Base-by-base conservation (phyloP, 2,113 vertebrate genomes). In the Argyrosomus japonicus region DNA sequence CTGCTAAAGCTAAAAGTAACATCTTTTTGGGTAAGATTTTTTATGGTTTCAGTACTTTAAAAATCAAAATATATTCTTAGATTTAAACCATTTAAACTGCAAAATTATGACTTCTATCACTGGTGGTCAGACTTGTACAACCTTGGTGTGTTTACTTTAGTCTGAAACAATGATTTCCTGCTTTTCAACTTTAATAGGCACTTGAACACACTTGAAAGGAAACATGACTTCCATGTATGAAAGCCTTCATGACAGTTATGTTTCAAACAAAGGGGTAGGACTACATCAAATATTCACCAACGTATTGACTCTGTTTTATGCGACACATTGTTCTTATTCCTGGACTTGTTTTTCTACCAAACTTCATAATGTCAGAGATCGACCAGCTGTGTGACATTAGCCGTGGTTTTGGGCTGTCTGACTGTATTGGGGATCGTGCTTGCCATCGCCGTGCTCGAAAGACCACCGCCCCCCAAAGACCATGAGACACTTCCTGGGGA, bases 381-480 rank as follows among this genome's bases (percentile, higher is more conserved):
- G 4, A 92, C 60, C 60, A 87, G 82, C 69, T 76, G 89, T 51
- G 51, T 80, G 11, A 32, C 68, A 0, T 43, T 92, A 32, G 89
- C n/a, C 5, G 18, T 90, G 68, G 68, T 90, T 43, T 29, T 92
- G 18, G 93, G 56, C 29, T 90, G 84, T 69, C 61, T 96, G 79
- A 87, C 70, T 0, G 40, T 91, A 1, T 15, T 95, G 63, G 94
- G 94, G 7, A 48, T 90, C 19, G 25, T 96, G 50, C 79, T 95
- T 1, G 92, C 90, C 53, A 65, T 95, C 1, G 86, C 80, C 51
- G 85, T 95, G 36, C 73, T 94, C 17, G 86, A 94, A 80, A 92
- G 89, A 81, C 65, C 81, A 48, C 47, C 70, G 0, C 1, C 71
- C 0, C 74, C 82, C 2, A 12, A 86, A 65, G 65, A 79, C 0